Evolutionary conservation across 2,797 vertebrate genomes (phyloP).

Genomic region (Amblyraja radiata): DNA sequence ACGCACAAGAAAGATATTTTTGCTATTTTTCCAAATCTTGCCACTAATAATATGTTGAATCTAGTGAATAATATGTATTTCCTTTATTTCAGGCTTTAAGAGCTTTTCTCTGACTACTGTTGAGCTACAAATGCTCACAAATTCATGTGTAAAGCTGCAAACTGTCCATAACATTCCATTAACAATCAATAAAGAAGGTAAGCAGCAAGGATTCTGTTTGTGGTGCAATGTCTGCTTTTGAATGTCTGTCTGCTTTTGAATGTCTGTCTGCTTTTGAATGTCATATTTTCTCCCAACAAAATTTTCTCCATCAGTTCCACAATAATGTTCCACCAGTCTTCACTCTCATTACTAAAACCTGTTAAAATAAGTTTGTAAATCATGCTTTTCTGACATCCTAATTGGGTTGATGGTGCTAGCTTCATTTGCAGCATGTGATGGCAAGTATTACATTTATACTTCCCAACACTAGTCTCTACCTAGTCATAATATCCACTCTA

Average conservation of each 20-base stretch:
- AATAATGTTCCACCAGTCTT: not conserved
- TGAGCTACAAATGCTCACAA: constrained; percentile 93
- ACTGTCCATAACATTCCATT: constrained; percentile 85
- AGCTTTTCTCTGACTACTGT: constrained; percentile 84
- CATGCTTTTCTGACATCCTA: too few species aligned
- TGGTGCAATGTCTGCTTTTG: not conserved
- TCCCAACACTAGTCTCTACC: too few species aligned
- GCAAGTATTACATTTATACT: not conserved
- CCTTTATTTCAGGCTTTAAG: constrained; percentile 71
- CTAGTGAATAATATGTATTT: not conserved
- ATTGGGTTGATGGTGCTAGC: too few species aligned
- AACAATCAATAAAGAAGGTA: constrained; percentile 88
- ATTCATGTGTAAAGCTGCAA: constrained; percentile 90
- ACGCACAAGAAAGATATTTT: not conserved
- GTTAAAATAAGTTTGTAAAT: too few species aligned
- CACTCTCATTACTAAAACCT: too few species aligned
- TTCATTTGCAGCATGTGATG: too few species aligned
- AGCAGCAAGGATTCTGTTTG: constrained; percentile 36
- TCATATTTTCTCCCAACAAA: not conserved
- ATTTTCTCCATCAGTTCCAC: not conserved
- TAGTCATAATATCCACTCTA: too few species aligned
- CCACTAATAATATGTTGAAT: not conserved
- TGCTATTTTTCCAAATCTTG: not conserved
- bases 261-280: not conserved
- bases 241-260: too few species aligned